Evolutionary conservation across 2,113 vertebrate species (phyloP).

Genomic region (Fregetta grallaria): DNA sequence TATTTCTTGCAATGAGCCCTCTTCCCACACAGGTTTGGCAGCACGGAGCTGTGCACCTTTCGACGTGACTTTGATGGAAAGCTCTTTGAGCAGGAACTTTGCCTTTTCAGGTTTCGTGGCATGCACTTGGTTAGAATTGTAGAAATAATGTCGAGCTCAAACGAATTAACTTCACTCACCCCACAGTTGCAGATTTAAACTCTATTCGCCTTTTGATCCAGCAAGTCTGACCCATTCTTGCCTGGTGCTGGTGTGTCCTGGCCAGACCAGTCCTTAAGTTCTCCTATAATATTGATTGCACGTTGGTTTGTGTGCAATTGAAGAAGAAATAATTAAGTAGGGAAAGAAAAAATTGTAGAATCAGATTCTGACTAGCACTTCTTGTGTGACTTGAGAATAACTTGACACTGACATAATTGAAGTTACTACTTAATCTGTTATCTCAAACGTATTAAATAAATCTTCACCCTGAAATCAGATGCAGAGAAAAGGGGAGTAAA

Average conservation of each 20-base stretch:
- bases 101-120: neutral
- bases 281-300: neutral
- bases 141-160: neutral
- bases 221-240: neutral
- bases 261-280: neutral
- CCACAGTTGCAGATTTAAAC: neutral
- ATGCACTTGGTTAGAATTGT: neutral
- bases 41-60: neutral
- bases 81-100: neutral
- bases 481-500: neutral
- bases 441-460: neutral
- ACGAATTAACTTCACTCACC: neutral
- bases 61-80: fast-evolving
- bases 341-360: neutral
- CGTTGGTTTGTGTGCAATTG: neutral
- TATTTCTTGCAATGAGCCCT: neutral
- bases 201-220: neutral
- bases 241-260: neutral
- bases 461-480: neutral
- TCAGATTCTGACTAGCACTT: neutral
- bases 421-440: neutral
- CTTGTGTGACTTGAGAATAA: neutral
- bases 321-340: neutral
- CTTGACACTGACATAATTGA: neutral
- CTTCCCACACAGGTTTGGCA: neutral